These are phyloP conservation scores for Acronicta leporina DNA, from an alignment of 2,888 invertebrate species.

Conservation along the genomic window DNA sequence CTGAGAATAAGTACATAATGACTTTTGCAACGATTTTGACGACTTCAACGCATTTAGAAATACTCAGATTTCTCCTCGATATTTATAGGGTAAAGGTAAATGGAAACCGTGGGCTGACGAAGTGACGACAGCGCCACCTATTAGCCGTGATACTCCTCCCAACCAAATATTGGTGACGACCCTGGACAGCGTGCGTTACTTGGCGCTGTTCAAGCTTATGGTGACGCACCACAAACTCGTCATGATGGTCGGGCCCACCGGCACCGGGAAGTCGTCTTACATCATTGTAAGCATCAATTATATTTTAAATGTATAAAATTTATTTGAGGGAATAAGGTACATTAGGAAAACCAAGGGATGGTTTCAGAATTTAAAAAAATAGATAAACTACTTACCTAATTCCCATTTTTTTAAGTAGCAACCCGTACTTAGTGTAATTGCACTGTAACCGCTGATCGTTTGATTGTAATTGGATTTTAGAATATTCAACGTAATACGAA, in stretches of 20 bases:
- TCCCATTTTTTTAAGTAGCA: no score
- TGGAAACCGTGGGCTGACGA: conserved; percentile 98
- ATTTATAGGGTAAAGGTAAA: conserved; percentile 93
- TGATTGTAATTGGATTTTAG: no score
- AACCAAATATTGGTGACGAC: conserved; percentile 99
- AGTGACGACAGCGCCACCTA: conserved; percentile 92
- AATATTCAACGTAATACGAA: no score
- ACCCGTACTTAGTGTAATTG: no score
- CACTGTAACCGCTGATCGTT: no score
- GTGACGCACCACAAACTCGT: conserved; percentile 94
- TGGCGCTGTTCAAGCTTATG: conserved; percentile 93
- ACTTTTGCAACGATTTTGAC: no score
- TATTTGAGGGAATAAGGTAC: no score
- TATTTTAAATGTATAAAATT: background rate
- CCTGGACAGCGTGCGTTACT: conserved; percentile 95
- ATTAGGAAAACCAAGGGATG: no score
- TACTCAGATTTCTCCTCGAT: background rate
- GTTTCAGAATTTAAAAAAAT: no score
- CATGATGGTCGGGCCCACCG: conserved; percentile 97
- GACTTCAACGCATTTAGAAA: background rate
- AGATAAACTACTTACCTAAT: no score
- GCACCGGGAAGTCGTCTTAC: conserved; percentile 98
- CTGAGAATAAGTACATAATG: no score
- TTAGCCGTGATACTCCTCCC: conserved; percentile 96
- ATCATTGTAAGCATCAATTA: conserved; percentile 89